Evolutionary conservation across 1,140 invertebrate species (phyloP).

Genomic region (Drosophila sproati): DNA sequence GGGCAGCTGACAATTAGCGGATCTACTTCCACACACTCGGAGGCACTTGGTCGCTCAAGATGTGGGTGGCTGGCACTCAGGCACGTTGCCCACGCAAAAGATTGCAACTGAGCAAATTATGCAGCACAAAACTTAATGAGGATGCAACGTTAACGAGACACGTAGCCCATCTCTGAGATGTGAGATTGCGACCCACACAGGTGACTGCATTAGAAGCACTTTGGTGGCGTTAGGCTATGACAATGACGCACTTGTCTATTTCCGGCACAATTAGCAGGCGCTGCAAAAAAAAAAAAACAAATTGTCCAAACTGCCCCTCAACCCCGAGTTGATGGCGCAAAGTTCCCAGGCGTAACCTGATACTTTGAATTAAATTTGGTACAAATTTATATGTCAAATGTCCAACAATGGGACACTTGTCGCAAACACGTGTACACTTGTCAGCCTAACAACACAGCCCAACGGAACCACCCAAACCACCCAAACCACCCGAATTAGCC

Average conservation of each 20-base stretch:
- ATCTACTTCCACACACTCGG: constrained; percentile 63
- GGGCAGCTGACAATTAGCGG: constrained; percentile 75
- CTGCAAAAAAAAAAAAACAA: background rate
- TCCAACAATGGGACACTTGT: constrained; percentile 74
- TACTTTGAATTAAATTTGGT: constrained; percentile 79
- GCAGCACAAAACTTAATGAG: constrained; percentile 71
- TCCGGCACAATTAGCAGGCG: constrained; percentile 71
- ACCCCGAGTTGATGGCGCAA: background rate
- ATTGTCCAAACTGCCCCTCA: background rate
- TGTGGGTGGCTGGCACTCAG: constrained; percentile 69
- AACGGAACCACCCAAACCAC: constrained; percentile 4
- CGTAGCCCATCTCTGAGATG: constrained; percentile 33
- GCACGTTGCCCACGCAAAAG: constrained; percentile 62
- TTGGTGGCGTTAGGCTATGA: constrained; percentile 66
- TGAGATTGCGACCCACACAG: constrained; percentile 54
- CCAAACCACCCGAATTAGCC: background rate
- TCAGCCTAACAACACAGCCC: constrained; percentile 65
- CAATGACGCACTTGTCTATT: constrained; percentile 60
- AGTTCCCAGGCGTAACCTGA: constrained; percentile 75
- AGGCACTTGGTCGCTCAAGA: constrained; percentile 29
- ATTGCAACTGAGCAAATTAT: constrained; percentile 70
- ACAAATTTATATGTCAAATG: constrained; percentile 64
- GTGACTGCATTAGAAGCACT: constrained; percentile 74
- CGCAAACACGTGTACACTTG: constrained; percentile 76
- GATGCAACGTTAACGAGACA: constrained; percentile 78